phyloP scores from a whole-genome alignment of 2,888 invertebrate species.

The Drosophila suboccidentalis region DNA sequence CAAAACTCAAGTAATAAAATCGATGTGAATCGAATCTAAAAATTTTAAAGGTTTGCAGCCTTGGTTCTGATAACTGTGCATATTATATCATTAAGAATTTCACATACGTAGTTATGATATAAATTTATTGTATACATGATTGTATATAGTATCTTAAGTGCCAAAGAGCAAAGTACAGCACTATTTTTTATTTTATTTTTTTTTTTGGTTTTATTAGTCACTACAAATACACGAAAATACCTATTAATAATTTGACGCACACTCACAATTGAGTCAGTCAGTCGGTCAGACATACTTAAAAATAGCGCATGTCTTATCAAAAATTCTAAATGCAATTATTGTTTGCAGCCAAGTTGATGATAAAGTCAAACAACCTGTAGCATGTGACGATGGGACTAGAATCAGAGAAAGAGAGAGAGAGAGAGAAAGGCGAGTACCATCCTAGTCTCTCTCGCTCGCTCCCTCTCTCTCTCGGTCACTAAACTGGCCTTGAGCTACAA shows the following conservation, averaged over 20 bases:
- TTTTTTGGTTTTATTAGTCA: conserved; percentile 8
- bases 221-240: background rate
- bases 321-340: conserved; percentile 14
- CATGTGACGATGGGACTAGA: background rate
- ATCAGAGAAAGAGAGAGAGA: background rate
- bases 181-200: too few species aligned
- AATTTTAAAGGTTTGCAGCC: too few species aligned
- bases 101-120: background rate
- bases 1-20: too few species aligned
- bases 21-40: too few species aligned
- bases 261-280: conserved; percentile 5
- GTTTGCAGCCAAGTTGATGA: conserved; percentile 4
- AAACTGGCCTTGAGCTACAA: conserved; percentile 45
- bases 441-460: background rate
- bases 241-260: background rate
- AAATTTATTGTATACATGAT: background rate
- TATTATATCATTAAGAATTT: conserved; percentile 16
- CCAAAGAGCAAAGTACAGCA: conserved; percentile 14
- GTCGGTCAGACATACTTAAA: background rate
- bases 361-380: conserved; percentile 15
- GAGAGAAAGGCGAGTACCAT: background rate
- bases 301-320: conserved; percentile 27
- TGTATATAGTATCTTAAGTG: background rate
- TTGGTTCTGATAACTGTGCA: background rate
- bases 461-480: background rate